phyloP scores from a whole-genome alignment of 2,797 vertebrate genomes.

The Pteronotus mesoamericanus region DNA sequence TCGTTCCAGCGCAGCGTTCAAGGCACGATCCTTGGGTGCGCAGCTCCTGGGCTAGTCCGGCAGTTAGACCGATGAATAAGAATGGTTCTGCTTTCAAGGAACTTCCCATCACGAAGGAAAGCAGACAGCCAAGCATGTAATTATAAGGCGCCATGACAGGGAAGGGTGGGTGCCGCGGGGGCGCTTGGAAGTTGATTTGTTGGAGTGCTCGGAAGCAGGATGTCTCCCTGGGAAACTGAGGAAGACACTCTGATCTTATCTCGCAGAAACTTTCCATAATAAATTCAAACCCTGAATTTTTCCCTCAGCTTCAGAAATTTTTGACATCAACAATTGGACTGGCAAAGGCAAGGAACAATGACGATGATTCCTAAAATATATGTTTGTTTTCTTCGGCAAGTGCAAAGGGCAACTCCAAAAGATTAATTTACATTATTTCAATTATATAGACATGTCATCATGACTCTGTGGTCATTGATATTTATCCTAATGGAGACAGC shows the following conservation, averaged over 20 bases:
- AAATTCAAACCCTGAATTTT: not conserved
- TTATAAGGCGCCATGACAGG: not conserved
- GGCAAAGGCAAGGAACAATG: not conserved
- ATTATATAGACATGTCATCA: not conserved
- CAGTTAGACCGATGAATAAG: not conserved
- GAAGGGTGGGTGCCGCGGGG: not conserved
- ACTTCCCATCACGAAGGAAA: not conserved
- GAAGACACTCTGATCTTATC: not conserved
- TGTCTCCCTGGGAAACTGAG: not conserved
- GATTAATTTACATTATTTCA: not conserved
- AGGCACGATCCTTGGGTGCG: not conserved
- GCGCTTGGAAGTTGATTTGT: not conserved
- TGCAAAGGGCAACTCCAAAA: not conserved
- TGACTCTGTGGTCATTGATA: not conserved
- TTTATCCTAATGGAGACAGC: not conserved
- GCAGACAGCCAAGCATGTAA: not conserved
- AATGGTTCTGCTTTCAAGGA: not conserved
- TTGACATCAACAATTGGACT: not conserved
- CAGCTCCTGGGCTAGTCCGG: not conserved
- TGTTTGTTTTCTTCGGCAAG: not conserved
- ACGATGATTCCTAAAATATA: slow-evolving; percentile 47
- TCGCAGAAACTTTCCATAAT: not conserved
- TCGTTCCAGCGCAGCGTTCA: not conserved
- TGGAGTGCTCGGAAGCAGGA: not conserved
- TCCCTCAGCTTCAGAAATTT: not conserved